These are phyloP conservation scores for Drosophila pruinosa DNA, from an alignment of 1,140 invertebrate genomes.

Conservation along the genomic window DNA sequence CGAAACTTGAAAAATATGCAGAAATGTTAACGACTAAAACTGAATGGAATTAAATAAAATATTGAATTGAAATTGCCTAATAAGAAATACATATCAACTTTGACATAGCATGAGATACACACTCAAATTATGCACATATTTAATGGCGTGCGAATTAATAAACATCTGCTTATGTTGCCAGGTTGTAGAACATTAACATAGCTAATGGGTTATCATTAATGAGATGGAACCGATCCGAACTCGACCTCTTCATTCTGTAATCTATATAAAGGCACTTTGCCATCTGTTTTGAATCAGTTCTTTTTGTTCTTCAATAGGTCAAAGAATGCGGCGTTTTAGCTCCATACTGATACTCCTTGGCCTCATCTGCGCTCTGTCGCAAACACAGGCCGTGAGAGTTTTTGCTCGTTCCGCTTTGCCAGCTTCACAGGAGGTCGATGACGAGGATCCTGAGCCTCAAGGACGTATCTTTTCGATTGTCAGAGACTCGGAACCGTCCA, in stretches of 20 bases:
- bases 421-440: background rate
- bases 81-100: conserved; percentile 32
- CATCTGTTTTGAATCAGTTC: conserved; percentile 12
- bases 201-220: conserved; percentile 24
- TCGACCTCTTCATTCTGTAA: background rate
- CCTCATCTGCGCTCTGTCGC: conserved; percentile 4
- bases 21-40: background rate
- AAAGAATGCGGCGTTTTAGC: conserved; percentile 9
- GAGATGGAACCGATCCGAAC: conserved; percentile 5
- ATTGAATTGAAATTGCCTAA: conserved; percentile 5
- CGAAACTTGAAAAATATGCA: background rate
- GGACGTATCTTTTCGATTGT: conserved; percentile 25
- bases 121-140: conserved; percentile 32
- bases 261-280: conserved; percentile 22
- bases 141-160: conserved; percentile 13
- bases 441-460: conserved; percentile 19
- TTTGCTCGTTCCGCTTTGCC: background rate
- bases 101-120: conserved; percentile 12
- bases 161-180: background rate
- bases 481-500: background rate
- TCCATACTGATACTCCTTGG: conserved; percentile 1
- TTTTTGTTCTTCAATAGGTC: conserved; percentile 5
- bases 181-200: conserved; percentile 24
- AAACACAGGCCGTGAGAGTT: background rate
- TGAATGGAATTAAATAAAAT: conserved; percentile 1